Conservation (phyloP, 2,888 invertebrate genomes). For the Neoaliturus tenellus region DNA sequence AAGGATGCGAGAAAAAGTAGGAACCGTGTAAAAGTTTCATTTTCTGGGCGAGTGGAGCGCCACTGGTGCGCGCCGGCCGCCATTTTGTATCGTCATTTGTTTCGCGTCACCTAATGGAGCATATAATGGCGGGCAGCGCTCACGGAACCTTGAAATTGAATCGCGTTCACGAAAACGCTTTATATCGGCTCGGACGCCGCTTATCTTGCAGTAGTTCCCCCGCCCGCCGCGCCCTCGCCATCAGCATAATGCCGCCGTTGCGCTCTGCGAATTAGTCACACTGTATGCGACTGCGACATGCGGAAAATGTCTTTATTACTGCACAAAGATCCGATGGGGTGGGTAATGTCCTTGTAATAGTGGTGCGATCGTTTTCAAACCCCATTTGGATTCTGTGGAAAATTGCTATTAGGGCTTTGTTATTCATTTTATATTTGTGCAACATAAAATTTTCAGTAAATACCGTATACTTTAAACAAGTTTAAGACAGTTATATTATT, state of each 20-base stretch:
- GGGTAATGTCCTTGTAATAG: not conserved
- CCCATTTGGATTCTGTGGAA: too few species aligned
- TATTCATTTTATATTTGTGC: too few species aligned
- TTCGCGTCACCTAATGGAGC: constrained; percentile 60
- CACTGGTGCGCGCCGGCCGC: constrained; percentile 58
- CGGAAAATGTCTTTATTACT: constrained; percentile 39
- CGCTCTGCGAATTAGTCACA: constrained; percentile 13
- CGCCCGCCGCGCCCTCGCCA: not conserved
- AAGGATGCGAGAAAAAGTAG: constrained; percentile 41
- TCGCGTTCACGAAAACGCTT: constrained; percentile 57
- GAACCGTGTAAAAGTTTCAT: constrained; percentile 60
- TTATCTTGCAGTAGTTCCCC: not conserved
- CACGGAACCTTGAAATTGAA: constrained; percentile 61
- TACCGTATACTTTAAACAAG: too few species aligned
- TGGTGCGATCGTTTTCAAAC: too few species aligned
- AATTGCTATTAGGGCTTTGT: too few species aligned
- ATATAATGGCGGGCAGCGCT: constrained; percentile 59
- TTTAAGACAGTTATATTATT: too few species aligned
- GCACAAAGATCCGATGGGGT: not conserved
- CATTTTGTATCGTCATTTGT: constrained; percentile 61
- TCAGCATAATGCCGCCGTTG: constrained; percentile 33
- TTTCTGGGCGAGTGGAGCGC: constrained; percentile 58
- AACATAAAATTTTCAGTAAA: too few species aligned
- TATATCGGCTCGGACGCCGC: constrained; percentile 51
- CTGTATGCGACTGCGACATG: constrained; percentile 1